These are phyloP conservation scores for Chelon labrosus DNA, from an alignment of 2,797 vertebrate genomes.

Conservation along the genomic window DNA sequence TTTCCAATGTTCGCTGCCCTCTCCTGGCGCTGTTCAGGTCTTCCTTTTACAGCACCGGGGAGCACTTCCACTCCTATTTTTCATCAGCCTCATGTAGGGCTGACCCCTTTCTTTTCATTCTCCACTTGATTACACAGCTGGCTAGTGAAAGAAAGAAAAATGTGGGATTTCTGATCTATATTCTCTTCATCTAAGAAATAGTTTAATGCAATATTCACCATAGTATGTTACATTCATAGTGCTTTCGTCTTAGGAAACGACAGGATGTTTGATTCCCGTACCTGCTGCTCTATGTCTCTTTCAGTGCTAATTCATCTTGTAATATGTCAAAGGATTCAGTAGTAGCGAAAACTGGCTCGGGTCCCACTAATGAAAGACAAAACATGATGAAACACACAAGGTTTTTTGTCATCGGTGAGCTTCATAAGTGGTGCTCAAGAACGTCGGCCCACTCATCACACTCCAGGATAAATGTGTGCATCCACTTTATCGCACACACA, in stretches of 20 bases:
- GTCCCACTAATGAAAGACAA: conserved; percentile 40
- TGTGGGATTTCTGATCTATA: background rate
- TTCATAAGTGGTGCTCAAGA: conserved; percentile 61
- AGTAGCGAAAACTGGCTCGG: background rate
- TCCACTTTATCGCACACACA: conserved; percentile 39
- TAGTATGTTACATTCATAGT: background rate
- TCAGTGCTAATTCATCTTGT: conserved; percentile 18
- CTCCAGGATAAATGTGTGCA: conserved; percentile 48
- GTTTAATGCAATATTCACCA: background rate
- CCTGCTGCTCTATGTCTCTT: background rate
- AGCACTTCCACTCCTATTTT: conserved; percentile 1
- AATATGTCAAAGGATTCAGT: conserved; percentile 3
- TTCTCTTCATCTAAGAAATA: too few species aligned
- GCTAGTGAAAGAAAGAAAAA: background rate
- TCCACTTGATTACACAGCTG: background rate
- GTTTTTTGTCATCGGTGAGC: conserved; percentile 63
- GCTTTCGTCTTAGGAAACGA: background rate
- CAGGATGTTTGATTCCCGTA: background rate
- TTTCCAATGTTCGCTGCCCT: background rate
- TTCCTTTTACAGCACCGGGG: background rate
- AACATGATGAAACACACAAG: conserved; percentile 47
- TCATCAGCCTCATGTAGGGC: background rate
- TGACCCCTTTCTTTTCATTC: background rate
- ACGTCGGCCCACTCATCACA: conserved; percentile 67
- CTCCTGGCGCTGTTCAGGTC: background rate